Percentiles rank a stretch among this genome's conserved stretches.
phyloP scores from a whole-genome alignment of 2,888 invertebrate species.

The Drosophila macrospina region DNA sequence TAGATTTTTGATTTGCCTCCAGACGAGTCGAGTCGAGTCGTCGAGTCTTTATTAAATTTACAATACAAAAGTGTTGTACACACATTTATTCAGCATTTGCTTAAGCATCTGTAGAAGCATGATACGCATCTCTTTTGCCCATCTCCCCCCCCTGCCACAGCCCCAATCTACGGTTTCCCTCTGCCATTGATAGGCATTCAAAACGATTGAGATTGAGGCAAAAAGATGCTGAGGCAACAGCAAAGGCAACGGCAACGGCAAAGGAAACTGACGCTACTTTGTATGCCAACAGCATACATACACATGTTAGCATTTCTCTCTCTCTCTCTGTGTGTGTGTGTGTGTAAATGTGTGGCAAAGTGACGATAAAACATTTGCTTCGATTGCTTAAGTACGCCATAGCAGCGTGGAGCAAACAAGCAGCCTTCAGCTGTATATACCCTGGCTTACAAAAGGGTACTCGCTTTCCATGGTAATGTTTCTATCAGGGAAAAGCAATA shows the following conservation, averaged over 20 bases:
- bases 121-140: constrained; percentile 12
- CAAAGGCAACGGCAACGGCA: neutral
- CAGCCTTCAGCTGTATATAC: constrained; percentile 50
- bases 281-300: constrained; percentile 58
- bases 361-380: constrained; percentile 78
- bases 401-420: constrained; percentile 21
- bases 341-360: constrained; percentile 64
- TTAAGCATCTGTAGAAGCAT: constrained; percentile 18
- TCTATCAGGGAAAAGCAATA: constrained; percentile 26
- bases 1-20: constrained; percentile 57
- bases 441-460: constrained; percentile 43
- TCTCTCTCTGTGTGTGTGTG: neutral
- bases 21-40: no score
- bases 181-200: constrained; percentile 67
- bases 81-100: constrained; percentile 38
- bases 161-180: neutral
- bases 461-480: constrained; percentile 38
- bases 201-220: constrained; percentile 61
- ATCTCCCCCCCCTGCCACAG: neutral
- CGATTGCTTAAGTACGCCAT: constrained; percentile 77
- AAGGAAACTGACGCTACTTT: constrained; percentile 71
- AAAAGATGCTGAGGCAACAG: constrained; percentile 33
- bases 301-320: constrained; percentile 1
- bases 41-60: constrained; percentile 59
- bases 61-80: constrained; percentile 31